phyloP scores from a whole-genome alignment of 2,888 invertebrate genomes.

The Drosophila lutescens region DNA sequence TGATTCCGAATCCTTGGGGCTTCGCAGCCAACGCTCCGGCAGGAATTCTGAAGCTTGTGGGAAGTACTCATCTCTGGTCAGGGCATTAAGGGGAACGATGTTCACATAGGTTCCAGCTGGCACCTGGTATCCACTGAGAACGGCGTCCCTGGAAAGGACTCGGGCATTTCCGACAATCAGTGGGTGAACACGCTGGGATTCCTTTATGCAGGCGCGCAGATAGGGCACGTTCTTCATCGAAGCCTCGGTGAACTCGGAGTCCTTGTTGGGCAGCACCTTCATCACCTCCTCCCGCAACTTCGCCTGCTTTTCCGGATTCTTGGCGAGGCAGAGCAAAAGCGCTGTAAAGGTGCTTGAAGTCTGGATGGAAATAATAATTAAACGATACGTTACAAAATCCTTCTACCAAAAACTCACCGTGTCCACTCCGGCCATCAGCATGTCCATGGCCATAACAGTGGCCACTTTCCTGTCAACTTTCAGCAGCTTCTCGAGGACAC shows the following conservation, averaged over 20 bases:
- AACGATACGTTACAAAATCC: too few species aligned
- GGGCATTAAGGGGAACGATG: conserved; percentile 86
- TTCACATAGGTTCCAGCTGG: conserved; percentile 89
- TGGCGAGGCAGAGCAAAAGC: conserved; percentile 85
- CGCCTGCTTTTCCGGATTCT: conserved; percentile 88
- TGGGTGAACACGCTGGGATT: conserved; percentile 88
- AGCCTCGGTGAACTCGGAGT: conserved; percentile 84
- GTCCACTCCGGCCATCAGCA: conserved; percentile 90
- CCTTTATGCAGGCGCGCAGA: conserved; percentile 90
- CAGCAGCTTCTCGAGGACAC: conserved; percentile 88
- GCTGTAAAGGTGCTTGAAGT: conserved; percentile 71
- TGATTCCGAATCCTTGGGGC: conserved; percentile 80
- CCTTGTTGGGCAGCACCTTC: conserved; percentile 83
- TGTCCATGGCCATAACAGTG: conserved; percentile 88
- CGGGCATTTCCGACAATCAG: conserved; percentile 86
- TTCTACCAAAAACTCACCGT: too few species aligned
- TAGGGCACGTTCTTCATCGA: conserved; percentile 86
- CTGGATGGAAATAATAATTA: conserved; percentile 67
- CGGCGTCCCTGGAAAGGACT: conserved; percentile 85
- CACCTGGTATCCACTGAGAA: conserved; percentile 87
- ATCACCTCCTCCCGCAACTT: conserved; percentile 87
- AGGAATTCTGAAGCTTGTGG: conserved; percentile 87
- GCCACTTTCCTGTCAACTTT: conserved; percentile 87
- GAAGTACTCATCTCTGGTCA: conserved; percentile 87
- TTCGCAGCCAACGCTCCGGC: conserved; percentile 90